phyloP scores from a whole-genome alignment of 2,113 vertebrate species.

The Otis tarda region DNA sequence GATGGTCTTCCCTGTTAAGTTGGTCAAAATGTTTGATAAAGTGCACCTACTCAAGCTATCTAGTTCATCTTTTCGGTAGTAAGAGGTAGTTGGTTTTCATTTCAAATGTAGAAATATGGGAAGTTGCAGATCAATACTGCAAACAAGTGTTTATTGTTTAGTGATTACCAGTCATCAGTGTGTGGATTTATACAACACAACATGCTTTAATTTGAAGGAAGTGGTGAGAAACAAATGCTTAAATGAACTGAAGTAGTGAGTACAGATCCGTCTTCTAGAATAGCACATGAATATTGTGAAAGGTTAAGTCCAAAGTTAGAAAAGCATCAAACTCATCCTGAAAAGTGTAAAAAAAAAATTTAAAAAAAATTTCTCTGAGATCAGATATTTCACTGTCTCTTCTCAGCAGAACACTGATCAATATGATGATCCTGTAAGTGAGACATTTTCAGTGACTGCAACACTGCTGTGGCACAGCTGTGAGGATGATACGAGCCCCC shows the following conservation, averaged over 20 bases:
- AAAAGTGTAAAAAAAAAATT: neutral
- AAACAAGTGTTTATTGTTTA: constrained; percentile 48
- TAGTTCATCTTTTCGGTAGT: neutral
- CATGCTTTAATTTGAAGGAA: neutral
- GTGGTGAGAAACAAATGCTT: neutral
- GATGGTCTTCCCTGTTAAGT: neutral
- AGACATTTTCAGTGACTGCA: neutral
- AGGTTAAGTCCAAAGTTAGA: neutral
- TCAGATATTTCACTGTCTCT: neutral
- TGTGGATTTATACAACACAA: neutral
- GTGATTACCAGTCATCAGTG: neutral
- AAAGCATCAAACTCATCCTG: neutral
- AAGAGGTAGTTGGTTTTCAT: neutral
- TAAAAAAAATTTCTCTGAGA: neutral
- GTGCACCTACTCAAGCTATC: neutral
- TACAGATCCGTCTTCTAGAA: neutral
- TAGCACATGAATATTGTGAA: neutral
- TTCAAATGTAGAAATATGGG: neutral
- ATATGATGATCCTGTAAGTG: neutral
- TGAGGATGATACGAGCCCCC: neutral
- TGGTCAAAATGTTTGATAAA: neutral
- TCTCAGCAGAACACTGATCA: constrained; percentile 5
- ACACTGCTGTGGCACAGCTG: neutral
- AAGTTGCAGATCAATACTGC: constrained; percentile 5
- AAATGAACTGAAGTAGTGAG: neutral